Percentiles rank a stretch among this genome's conserved stretches.
Evolutionary conservation across 2,888 invertebrate genomes (phyloP).

Genomic region (Parelbella ahira): DNA sequence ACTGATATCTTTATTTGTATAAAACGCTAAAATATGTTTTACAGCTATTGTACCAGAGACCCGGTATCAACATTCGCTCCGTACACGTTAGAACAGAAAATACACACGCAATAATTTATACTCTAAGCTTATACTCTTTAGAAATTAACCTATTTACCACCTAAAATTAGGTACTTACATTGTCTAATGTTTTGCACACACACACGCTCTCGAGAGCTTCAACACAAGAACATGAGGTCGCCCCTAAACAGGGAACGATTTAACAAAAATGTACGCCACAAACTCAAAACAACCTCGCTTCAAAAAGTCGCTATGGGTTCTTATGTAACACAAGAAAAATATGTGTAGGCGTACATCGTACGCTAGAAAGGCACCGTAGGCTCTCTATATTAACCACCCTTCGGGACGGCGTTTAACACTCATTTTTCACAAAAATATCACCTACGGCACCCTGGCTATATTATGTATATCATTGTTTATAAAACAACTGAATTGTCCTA

Average conservation of each 20-base stretch:
- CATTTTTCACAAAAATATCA: constrained; percentile 22
- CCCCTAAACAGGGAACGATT: constrained; percentile 47
- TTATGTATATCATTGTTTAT: constrained; percentile 12
- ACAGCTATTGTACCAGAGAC: constrained; percentile 70
- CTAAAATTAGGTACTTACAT: constrained; percentile 69
- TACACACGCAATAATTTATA: constrained; percentile 78
- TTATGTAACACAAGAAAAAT: constrained; percentile 39
- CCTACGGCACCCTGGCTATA: constrained; percentile 21
- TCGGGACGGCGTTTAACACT: constrained; percentile 21
- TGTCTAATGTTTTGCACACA: constrained; percentile 59
- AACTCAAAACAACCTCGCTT: constrained; percentile 43
- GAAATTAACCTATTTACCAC: constrained; percentile 68
- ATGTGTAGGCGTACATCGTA: constrained; percentile 13
- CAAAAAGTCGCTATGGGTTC: constrained; percentile 6
- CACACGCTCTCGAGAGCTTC: constrained; percentile 51
- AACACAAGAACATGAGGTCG: constrained; percentile 50
- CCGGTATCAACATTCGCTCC: constrained; percentile 53
- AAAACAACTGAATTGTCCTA: constrained; percentile 25
- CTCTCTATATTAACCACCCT: constrained; percentile 8
- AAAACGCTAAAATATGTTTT: constrained; percentile 74
- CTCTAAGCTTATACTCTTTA: constrained; percentile 66
- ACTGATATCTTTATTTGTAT: constrained; percentile 72
- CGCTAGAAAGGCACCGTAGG: constrained; percentile 6
- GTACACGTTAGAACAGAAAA: constrained; percentile 62
- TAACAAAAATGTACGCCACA: constrained; percentile 48